Evolutionary conservation across 2,797 vertebrate genomes (phyloP), one percentile per base, ranked within the genome.

Genomic region (Takifugu rubripes): DNA sequence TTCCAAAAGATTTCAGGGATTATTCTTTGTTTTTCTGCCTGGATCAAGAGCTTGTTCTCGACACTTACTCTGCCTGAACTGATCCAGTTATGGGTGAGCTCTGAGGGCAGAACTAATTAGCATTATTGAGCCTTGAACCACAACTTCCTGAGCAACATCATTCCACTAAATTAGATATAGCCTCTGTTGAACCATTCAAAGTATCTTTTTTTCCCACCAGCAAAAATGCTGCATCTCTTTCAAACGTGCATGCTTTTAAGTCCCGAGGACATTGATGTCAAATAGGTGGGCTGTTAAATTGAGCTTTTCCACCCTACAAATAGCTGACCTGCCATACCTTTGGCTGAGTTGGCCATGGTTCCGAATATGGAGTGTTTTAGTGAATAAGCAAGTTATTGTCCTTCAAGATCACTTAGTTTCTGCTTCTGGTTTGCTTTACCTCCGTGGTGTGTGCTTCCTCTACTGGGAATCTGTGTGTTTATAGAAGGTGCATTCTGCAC

Each of bases 401-500:
- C 53, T 49, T 54, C 57, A 21, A 59, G 55, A 68, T 66, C 25
- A 53, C 14, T 44, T 49, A 50, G 43, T 77, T 69, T 70, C 46
- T 72, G 62, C 43, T 54, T 68, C 57, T 75, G 76, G 72, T 79
- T 74, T 69, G 64, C 56, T 70, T 82, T 74, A 59, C 73, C 61
- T 36, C 48, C 67, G 53, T 43, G 42, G 27, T 60, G 61, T 15
- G 9, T 54, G 50, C 65, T 81, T 79, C 71, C 73, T 70, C 67
- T 61, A 31, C 60, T 68, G 73, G 74, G 70, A 75, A 60, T 67
- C 54, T 42, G 52, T 42, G 56, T 81, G 74, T 79, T 81, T 77
- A 79, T 60, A 77, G 47, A 77, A 56, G 52, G 49, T 31, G 48
- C 56, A 58, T 79, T 84, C 66, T 84, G 58, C 55, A 27, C 24